These are phyloP conservation scores for Arenaria interpres DNA, from an alignment of 2,113 vertebrate genomes.

Conservation along the genomic window DNA sequence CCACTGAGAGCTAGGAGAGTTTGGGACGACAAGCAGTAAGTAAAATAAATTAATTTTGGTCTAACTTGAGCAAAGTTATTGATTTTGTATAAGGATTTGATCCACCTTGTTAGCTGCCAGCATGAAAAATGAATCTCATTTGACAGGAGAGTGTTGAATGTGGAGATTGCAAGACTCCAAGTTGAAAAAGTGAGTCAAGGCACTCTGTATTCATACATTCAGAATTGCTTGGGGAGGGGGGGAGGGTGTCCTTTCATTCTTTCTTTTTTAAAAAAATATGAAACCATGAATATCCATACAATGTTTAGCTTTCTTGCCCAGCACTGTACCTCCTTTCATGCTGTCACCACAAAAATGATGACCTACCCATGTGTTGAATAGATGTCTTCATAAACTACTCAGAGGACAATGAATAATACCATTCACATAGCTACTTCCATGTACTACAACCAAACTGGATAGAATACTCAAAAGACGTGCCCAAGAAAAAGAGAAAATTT, in stretches of 20 bases:
- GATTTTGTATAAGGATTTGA: slow-evolving; percentile 11
- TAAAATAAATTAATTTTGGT: slow-evolving; percentile 19
- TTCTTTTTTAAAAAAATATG: neutral
- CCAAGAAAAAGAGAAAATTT: neutral
- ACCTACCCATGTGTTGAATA: slow-evolving; percentile 19
- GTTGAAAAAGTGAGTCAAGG: neutral
- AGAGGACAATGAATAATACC: neutral
- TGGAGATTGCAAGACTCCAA: neutral
- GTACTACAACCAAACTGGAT: neutral
- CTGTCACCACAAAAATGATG: slow-evolving; percentile 7
- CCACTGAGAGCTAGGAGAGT: neutral
- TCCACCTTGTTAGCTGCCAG: slow-evolving; percentile 1
- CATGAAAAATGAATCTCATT: slow-evolving; percentile 18
- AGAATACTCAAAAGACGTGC: neutral
- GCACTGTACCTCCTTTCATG: slow-evolving; percentile 30
- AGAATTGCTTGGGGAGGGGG: neutral
- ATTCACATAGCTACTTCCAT: neutral
- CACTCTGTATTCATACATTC: neutral
- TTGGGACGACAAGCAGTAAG: neutral
- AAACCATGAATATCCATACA: neutral
- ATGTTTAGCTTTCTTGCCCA: slow-evolving; percentile 32
- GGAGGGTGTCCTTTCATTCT: neutral
- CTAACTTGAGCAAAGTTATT: neutral
- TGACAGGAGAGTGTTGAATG: neutral
- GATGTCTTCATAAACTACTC: slow-evolving; percentile 31